Evolutionary conservation across 2,113 vertebrate genomes (phyloP).

Genomic region (Numenius arquata): DNA sequence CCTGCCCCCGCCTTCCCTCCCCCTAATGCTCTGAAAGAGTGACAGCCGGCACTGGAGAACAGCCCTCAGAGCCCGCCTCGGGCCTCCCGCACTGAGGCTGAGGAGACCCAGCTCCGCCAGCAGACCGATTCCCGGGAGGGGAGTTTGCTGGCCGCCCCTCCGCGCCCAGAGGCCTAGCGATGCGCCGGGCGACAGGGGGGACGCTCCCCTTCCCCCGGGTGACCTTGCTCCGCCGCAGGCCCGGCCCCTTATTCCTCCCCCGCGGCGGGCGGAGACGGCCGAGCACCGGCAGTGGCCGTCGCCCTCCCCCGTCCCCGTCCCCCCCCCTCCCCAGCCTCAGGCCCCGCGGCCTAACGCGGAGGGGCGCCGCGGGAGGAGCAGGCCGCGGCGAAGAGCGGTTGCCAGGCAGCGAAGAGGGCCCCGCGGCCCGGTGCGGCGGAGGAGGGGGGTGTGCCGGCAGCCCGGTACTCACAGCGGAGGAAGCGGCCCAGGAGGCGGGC

Average conservation of each 20-base stretch:
- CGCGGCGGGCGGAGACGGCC: too few species aligned
- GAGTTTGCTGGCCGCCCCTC: too few species aligned
- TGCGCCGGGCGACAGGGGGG: background rate
- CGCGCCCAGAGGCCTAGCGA: background rate
- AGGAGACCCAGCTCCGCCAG: background rate
- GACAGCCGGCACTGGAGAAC: accelerated
- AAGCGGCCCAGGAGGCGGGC: slow-evolving; percentile 14
- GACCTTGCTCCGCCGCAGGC: background rate
- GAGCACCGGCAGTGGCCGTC: too few species aligned
- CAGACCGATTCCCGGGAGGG: background rate
- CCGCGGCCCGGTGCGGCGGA: background rate
- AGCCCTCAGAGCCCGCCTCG: accelerated
- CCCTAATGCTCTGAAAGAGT: background rate
- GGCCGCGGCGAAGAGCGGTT: background rate
- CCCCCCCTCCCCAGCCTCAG: background rate
- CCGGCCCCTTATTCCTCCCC: background rate
- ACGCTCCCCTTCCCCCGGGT: background rate
- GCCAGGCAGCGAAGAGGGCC: background rate
- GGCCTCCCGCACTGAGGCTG: accelerated
- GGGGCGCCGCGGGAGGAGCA: background rate
- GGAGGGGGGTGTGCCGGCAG: too few species aligned
- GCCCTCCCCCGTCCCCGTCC: too few species aligned
- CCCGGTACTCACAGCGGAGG: slow-evolving; percentile 26
- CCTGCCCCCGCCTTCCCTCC: too few species aligned
- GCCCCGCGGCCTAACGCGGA: background rate